Evolutionary conservation across 2,888 invertebrate species (phyloP).

Genomic region (Synanthedon myopaeformis): DNA sequence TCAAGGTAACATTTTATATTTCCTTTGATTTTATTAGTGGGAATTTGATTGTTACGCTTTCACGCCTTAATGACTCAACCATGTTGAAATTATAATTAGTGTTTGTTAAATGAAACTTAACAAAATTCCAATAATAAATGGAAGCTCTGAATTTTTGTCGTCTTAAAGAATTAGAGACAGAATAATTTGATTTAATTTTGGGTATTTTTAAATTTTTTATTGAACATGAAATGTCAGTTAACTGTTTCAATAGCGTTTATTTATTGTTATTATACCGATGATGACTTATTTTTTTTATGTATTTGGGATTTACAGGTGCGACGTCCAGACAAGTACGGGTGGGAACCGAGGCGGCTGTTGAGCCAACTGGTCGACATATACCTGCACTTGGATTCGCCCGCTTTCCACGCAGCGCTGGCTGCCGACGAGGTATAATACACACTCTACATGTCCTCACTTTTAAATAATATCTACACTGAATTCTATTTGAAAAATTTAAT

Average conservation of each 20-base stretch:
- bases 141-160: too few relatives aligned
- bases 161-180: background rate
- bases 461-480: too few relatives aligned
- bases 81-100: too few relatives aligned
- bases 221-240: too few relatives aligned
- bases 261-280: too few relatives aligned
- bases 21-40: background rate
- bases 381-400: constrained; percentile 92
- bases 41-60: background rate
- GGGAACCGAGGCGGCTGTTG: constrained; percentile 94
- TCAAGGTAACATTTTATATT: constrained; percentile 73
- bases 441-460: background rate
- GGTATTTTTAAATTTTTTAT: background rate
- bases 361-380: constrained; percentile 96
- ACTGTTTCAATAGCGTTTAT: too few relatives aligned
- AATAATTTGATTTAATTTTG: too few relatives aligned
- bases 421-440: constrained; percentile 91
- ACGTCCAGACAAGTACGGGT: constrained; percentile 94
- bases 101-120: too few relatives aligned
- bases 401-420: constrained; percentile 92
- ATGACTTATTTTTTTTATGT: background rate
- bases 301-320: constrained; percentile 72
- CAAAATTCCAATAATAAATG: too few relatives aligned
- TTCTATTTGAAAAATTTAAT: too few relatives aligned
- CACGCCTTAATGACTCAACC: background rate